A percentile compares a stretch with the other conserved stretches of the same genome.
These are phyloP conservation scores for Otis tarda DNA, from an alignment of 2,113 vertebrate genomes.

Conservation along the genomic window DNA sequence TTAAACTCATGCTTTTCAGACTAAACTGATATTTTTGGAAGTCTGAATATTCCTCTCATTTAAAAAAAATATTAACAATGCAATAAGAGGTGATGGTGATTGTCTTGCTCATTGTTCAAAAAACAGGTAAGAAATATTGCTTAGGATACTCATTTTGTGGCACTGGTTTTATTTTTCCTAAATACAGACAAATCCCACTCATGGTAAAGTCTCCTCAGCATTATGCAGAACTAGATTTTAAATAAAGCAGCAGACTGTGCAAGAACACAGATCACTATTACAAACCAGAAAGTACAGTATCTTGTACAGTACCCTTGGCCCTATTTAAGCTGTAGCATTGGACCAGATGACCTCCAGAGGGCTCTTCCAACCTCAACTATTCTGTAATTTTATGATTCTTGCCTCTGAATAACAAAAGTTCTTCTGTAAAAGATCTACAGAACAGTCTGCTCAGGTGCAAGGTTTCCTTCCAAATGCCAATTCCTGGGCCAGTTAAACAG, in stretches of 20 bases:
- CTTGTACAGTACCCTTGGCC: background rate
- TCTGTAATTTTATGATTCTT: background rate
- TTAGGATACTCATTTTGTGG: background rate
- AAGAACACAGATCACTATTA: background rate
- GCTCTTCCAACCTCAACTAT: background rate
- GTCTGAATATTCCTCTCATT: background rate
- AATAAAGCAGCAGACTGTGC: background rate
- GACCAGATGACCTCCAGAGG: background rate
- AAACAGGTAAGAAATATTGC: background rate
- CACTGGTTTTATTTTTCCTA: background rate
- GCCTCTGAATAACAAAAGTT: background rate
- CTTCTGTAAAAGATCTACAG: background rate
- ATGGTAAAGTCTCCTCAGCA: background rate
- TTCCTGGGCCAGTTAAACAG: background rate
- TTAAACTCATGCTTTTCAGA: background rate
- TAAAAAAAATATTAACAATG: background rate
- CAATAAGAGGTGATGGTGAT: background rate
- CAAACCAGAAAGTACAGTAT: background rate
- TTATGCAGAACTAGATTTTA: background rate
- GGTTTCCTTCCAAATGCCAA: background rate
- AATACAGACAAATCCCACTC: background rate
- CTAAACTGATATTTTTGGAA: background rate
- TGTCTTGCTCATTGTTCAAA: background rate
- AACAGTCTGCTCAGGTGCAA: background rate
- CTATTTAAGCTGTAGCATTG: background rate